Percentiles rank a stretch among this genome's conserved stretches.
phyloP scores from a whole-genome alignment of 2,797 vertebrate species.

The Nannoperca australis region DNA sequence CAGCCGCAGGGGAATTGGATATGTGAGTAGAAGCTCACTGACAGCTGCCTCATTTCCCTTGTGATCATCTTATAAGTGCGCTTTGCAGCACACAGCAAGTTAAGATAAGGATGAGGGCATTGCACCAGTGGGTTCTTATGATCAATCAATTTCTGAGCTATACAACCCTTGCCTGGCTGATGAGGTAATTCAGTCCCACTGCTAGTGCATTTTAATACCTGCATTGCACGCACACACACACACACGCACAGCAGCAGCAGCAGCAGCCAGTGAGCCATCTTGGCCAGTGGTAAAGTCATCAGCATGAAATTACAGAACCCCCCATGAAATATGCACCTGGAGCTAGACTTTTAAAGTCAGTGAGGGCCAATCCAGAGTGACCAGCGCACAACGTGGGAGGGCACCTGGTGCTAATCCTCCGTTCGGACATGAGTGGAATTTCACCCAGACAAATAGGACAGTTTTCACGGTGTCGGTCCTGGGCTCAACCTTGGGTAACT shows the following conservation, averaged over 20 bases:
- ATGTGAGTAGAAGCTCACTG: slow-evolving; percentile 46
- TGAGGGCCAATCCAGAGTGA: slow-evolving; percentile 43
- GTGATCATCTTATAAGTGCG: slow-evolving; percentile 50
- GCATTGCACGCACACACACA: slow-evolving; percentile 35
- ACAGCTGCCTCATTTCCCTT: slow-evolving; percentile 59
- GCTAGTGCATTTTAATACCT: slow-evolving; percentile 58
- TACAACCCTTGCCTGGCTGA: slow-evolving; percentile 52
- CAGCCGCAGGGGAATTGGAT: slow-evolving; percentile 48
- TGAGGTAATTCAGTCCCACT: slow-evolving; percentile 55
- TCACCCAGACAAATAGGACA: slow-evolving; percentile 59
- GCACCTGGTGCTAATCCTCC: slow-evolving; percentile 47
- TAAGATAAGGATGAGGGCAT: slow-evolving; percentile 49
- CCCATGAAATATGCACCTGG: slow-evolving; percentile 80
- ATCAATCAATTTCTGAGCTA: slow-evolving; percentile 62
- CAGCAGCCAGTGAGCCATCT: slow-evolving; percentile 27
- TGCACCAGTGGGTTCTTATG: slow-evolving; percentile 62
- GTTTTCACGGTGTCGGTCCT: slow-evolving; percentile 52
- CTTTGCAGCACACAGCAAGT: slow-evolving; percentile 55
- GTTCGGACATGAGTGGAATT: slow-evolving; percentile 70
- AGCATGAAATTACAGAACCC: slow-evolving; percentile 84
- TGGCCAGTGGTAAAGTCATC: slow-evolving; percentile 40
- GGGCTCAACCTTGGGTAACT: slow-evolving; percentile 65
- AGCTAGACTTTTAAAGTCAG: slow-evolving; percentile 55
- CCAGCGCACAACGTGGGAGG: slow-evolving; percentile 36
- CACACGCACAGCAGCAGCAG: slow-evolving; percentile 5